These are phyloP conservation scores for Emmelina monodactyla DNA, from an alignment of 2,888 invertebrate species.

Conservation along the genomic window DNA sequence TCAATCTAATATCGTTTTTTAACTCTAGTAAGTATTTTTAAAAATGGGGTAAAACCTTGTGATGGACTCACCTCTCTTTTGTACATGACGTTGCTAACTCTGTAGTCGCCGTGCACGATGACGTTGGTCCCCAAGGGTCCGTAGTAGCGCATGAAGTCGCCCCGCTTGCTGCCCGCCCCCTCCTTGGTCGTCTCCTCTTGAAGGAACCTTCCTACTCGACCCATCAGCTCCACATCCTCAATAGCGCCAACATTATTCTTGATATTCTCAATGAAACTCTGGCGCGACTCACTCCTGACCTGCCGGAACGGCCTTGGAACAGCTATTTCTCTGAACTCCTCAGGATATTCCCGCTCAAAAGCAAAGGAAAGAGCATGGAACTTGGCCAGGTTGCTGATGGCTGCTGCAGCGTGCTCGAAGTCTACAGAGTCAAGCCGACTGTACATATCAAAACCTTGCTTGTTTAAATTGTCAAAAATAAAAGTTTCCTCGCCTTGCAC, in stretches of 20 bases:
- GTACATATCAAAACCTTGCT: conserved; percentile 23
- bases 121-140: too few relatives aligned
- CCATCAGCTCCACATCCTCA: conserved; percentile 3
- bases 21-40: too few relatives aligned
- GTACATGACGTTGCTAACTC: conserved; percentile 12
- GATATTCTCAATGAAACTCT: too few relatives aligned
- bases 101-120: conserved; percentile 11
- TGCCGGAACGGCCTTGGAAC: too few relatives aligned
- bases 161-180: too few relatives aligned
- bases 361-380: conserved; percentile 43
- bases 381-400: conserved; percentile 27
- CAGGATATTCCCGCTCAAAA: conserved; percentile 29
- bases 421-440: conserved; percentile 25
- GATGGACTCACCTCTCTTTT: conserved; percentile 3
- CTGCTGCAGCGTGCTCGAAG: conserved; percentile 27
- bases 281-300: too few relatives aligned
- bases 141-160: conserved; percentile 18
- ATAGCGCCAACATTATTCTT: too few relatives aligned
- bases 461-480: conserved; percentile 29
- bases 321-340: conserved; percentile 16
- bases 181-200: too few relatives aligned
- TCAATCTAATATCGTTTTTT: too few relatives aligned
- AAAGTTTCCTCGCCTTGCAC: conserved; percentile 21
- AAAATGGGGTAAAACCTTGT: conserved; percentile 1
- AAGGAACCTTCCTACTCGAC: conserved; percentile 16